Conservation (phyloP, 1,140 invertebrate genomes). For the Lepidotrigona ventralis region DNA sequence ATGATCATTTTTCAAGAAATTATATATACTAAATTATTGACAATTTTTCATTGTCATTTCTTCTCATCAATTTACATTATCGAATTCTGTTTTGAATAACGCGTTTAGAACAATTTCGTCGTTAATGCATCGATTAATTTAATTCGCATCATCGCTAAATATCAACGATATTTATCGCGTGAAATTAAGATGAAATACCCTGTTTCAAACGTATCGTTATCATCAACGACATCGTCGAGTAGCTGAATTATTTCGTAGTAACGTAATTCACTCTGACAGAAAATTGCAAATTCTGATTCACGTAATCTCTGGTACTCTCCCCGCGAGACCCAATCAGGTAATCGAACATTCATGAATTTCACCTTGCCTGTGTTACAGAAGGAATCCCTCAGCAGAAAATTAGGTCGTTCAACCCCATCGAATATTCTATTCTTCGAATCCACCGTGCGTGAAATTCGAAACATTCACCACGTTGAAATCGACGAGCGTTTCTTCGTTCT, state of each 20-base stretch:
- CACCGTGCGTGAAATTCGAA: slow-evolving; percentile 4
- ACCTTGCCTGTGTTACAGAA: neutral
- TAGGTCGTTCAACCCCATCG: neutral
- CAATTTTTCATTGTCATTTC: neutral
- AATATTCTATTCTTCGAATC: neutral
- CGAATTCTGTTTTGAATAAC: neutral
- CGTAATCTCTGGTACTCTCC: neutral
- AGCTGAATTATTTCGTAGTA: neutral
- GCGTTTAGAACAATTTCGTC: neutral
- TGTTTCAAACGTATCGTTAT: neutral
- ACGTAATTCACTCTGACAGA: neutral
- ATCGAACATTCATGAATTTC: neutral
- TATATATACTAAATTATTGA: no score
- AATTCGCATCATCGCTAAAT: no score
- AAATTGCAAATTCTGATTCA: neutral
- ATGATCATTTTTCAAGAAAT: no score
- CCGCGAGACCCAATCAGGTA: neutral
- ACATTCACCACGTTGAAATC: slow-evolving; percentile 12
- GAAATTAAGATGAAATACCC: neutral
- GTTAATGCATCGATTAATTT: neutral
- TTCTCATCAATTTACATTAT: neutral
- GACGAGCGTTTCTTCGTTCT: neutral
- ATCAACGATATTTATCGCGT: no score
- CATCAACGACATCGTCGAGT: neutral
- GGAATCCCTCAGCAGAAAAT: neutral